A percentile compares a stretch with the other conserved stretches of the same genome.
Evolutionary conservation across 2,113 vertebrate genomes (phyloP).

Genomic region (Alethe castanea): DNA sequence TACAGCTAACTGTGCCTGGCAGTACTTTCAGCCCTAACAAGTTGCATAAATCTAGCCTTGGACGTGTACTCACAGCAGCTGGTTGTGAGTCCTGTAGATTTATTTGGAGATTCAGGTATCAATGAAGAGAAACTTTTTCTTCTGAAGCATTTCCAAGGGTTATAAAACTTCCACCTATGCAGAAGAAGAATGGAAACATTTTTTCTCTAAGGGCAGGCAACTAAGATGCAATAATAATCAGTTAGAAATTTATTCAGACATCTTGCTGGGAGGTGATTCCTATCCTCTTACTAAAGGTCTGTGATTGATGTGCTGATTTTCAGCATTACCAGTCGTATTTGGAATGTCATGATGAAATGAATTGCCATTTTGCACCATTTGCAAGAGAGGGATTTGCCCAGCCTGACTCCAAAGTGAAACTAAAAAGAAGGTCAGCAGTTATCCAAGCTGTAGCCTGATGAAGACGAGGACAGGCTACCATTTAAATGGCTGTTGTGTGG

Average conservation of each 20-base stretch:
- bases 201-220: not conserved
- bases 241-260: not conserved
- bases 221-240: not conserved
- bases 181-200: not conserved
- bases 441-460: not conserved
- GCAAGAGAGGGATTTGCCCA: not conserved
- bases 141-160: not conserved
- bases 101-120: not conserved
- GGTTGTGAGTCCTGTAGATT: not conserved
- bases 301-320: not conserved
- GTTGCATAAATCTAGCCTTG: not conserved
- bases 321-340: not conserved
- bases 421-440: not conserved
- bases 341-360: not conserved
- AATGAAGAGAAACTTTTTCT: not conserved
- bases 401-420: not conserved
- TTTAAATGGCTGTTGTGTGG: not conserved
- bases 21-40: not conserved
- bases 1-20: not conserved
- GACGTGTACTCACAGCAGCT: not conserved
- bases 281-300: not conserved
- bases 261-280: not conserved
- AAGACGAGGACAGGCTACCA: not conserved
- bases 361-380: not conserved
- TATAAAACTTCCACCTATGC: not conserved